Percentiles rank a stretch among this genome's conserved stretches.
These are phyloP conservation scores for Hipposideros armiger DNA, from an alignment of 2,113 vertebrate genomes.

Conservation along the genomic window DNA sequence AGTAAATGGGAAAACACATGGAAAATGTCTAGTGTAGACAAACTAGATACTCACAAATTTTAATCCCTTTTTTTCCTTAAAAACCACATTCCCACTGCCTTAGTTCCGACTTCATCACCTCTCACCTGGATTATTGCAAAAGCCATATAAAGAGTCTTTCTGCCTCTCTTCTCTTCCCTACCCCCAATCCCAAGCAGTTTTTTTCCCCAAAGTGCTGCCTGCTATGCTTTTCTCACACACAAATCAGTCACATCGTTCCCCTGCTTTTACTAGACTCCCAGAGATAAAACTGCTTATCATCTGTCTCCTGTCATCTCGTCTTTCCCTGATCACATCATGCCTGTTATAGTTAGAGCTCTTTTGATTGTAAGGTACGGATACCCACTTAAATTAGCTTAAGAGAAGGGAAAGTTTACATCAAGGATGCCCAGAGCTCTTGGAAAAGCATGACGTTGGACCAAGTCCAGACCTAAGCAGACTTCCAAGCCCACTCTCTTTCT, in stretches of 20 bases:
- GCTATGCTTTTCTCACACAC: background rate
- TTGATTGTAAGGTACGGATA: background rate
- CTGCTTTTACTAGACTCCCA: background rate
- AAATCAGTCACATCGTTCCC: background rate
- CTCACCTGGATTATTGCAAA: background rate
- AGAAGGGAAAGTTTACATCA: background rate
- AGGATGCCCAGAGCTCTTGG: slow-evolving; percentile 41
- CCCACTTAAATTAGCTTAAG: background rate
- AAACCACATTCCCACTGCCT: background rate
- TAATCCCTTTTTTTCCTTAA: background rate
- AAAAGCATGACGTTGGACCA: slow-evolving; percentile 4
- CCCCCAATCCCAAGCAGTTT: background rate
- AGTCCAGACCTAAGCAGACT: background rate
- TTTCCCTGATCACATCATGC: background rate
- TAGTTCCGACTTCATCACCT: background rate
- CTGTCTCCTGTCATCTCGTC: background rate
- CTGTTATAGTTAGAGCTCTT: background rate
- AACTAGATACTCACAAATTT: background rate
- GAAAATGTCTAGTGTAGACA: background rate
- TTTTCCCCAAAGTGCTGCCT: background rate
- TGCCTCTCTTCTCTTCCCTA: background rate
- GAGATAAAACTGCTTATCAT: slow-evolving; percentile 33
- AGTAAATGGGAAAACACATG: background rate
- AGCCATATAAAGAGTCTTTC: background rate
- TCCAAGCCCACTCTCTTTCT: background rate